Evolutionary conservation across 2,113 vertebrate species (phyloP).

Genomic region (Chaenocephalus aceratus): DNA sequence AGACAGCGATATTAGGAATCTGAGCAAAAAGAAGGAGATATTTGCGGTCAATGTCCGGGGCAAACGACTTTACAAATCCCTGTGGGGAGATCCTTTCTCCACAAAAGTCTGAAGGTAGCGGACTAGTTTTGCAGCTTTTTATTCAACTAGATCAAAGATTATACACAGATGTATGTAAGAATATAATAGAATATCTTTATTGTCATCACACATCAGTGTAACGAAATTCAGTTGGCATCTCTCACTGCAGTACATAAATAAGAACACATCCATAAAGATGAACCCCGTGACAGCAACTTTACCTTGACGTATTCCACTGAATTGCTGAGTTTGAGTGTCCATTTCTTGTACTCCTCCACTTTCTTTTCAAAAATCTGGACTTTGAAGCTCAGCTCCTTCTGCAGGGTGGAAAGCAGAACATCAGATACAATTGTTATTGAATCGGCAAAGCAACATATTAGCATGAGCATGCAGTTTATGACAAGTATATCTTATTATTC

Average conservation of each 20-base stretch:
- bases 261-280: too few species aligned
- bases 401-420: constrained; percentile 2
- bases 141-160: background rate
- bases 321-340: constrained; percentile 53
- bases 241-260: too few species aligned
- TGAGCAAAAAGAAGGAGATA: too few species aligned
- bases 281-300: constrained; percentile 20
- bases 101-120: background rate
- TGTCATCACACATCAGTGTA: too few species aligned
- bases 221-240: too few species aligned
- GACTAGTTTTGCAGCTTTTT: background rate
- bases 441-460: too few species aligned
- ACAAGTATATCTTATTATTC: too few species aligned
- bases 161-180: background rate
- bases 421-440: background rate
- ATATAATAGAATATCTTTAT: too few species aligned
- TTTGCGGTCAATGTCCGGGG: background rate
- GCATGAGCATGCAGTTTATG: too few species aligned
- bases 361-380: constrained; percentile 78
- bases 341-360: constrained; percentile 69
- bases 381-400: constrained; percentile 76
- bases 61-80: background rate
- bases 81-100: background rate
- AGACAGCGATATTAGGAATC: too few species aligned
- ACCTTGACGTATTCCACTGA: constrained; percentile 77